Evolutionary conservation across 2,888 invertebrate genomes (phyloP).

Genomic region (Cephus nigrinus): DNA sequence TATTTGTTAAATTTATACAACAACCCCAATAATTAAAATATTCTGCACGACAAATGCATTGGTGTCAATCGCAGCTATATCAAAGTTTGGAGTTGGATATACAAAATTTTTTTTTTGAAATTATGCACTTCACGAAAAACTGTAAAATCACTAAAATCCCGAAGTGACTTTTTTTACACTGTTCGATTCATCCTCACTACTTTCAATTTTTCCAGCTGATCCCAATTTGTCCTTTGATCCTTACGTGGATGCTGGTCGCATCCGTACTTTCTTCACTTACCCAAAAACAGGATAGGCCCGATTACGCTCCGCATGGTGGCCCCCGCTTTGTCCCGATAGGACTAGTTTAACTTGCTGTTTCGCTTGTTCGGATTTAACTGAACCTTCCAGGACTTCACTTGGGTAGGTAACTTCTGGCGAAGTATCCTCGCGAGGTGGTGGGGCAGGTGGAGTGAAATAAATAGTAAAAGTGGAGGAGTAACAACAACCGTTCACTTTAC

Average conservation of each 20-base stretch:
- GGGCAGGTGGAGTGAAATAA: conserved; percentile 8
- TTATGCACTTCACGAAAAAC: not conserved
- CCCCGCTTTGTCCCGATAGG: conserved; percentile 16
- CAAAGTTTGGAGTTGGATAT: not conserved
- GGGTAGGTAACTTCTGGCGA: conserved; percentile 14
- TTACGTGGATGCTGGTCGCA: not conserved
- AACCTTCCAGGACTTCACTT: conserved; percentile 21
- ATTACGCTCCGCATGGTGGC: conserved; percentile 30
- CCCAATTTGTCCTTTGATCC: not conserved
- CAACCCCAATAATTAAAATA: not conserved
- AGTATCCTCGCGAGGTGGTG: not conserved
- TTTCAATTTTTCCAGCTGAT: not conserved
- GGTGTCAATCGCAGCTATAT: not conserved
- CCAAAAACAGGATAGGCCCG: conserved; percentile 27
- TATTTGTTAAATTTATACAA: not conserved
- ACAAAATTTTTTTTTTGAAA: not conserved
- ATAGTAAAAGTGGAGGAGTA: conserved; percentile 2
- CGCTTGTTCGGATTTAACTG: conserved; percentile 26
- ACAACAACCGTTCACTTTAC: conserved; percentile 1
- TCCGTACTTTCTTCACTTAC: conserved; percentile 26
- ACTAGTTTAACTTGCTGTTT: conserved; percentile 25
- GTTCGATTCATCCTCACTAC: not conserved
- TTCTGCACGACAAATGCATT: no score
- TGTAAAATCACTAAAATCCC: not conserved
- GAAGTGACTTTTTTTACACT: not conserved